These are phyloP conservation scores for Drosophila yooni DNA, from an alignment of 2,888 invertebrate species.

Conservation along the genomic window DNA sequence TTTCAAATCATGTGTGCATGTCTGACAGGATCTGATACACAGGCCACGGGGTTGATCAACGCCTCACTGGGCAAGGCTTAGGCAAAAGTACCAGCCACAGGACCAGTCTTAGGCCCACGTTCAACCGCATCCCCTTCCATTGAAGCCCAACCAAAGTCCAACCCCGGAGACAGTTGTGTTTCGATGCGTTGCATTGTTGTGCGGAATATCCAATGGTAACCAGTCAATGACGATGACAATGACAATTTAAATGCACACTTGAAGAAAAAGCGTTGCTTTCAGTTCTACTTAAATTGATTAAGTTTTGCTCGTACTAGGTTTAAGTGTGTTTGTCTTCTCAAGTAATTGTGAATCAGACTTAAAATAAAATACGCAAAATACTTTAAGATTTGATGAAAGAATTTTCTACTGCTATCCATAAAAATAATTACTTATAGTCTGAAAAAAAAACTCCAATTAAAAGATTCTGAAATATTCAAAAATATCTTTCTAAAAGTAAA, in stretches of 20 bases:
- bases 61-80: background rate
- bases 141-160: background rate
- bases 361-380: background rate
- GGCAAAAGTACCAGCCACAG: background rate
- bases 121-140: background rate
- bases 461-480: too few species aligned
- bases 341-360: background rate
- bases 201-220: constrained; percentile 76
- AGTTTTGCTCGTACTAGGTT: background rate
- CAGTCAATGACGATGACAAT: constrained; percentile 24
- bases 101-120: background rate
- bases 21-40: constrained; percentile 40
- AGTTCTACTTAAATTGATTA: background rate
- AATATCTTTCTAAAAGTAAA: too few species aligned
- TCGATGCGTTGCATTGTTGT: constrained; percentile 47
- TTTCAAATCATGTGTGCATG: constrained; percentile 73
- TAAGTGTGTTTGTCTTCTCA: background rate
- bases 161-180: constrained; percentile 20
- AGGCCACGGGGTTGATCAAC: constrained; percentile 9
- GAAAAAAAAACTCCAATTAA: background rate
- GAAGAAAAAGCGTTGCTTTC: background rate
- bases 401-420: background rate
- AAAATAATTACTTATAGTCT: too few species aligned
- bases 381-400: background rate
- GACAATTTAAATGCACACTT: constrained; percentile 16